A percentile compares a stretch with the other conserved stretches of the same genome.
These are phyloP conservation scores for Hylyphantes graminicola DNA, from an alignment of 1,140 invertebrate species.

Conservation along the genomic window DNA sequence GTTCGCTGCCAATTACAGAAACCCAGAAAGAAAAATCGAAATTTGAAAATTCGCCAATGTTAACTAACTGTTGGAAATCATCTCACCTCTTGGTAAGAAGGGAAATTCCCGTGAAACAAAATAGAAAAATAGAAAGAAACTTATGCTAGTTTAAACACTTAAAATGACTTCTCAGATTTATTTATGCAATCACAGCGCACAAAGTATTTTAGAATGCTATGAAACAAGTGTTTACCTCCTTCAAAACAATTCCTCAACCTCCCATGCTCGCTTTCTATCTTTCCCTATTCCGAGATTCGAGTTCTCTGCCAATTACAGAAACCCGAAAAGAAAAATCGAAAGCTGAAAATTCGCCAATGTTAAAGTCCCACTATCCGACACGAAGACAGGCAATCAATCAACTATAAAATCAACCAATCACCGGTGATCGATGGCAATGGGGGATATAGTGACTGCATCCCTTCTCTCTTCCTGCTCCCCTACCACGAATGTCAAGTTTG, in stretches of 20 bases:
- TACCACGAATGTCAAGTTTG: too few species aligned
- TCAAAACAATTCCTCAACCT: background rate
- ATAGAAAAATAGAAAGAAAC: too few species aligned
- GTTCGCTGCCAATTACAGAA: slow-evolving; percentile 24
- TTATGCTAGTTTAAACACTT: too few species aligned
- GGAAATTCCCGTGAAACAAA: too few species aligned
- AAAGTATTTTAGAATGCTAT: too few species aligned
- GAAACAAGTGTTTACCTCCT: too few species aligned
- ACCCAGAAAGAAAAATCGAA: background rate
- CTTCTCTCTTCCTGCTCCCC: too few species aligned
- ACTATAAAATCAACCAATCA: slow-evolving; percentile 44
- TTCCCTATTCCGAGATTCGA: background rate
- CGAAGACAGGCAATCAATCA: slow-evolving; percentile 46
- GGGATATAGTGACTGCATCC: background rate
- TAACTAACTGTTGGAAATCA: too few species aligned
- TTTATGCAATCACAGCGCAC: too few species aligned
- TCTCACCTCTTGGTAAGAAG: too few species aligned
- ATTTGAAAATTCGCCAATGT: slow-evolving; percentile 2
- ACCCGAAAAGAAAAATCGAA: background rate
- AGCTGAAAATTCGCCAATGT: slow-evolving; percentile 2
- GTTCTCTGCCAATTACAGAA: slow-evolving; percentile 23
- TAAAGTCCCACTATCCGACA: slow-evolving; percentile 21
- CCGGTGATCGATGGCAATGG: slow-evolving; percentile 29
- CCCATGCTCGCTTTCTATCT: background rate
- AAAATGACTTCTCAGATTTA: too few species aligned